Evolutionary conservation across 2,888 invertebrate genomes (phyloP), one percentile per base, ranked within the genome.

Genomic region (Coelinius sp.): DNA sequence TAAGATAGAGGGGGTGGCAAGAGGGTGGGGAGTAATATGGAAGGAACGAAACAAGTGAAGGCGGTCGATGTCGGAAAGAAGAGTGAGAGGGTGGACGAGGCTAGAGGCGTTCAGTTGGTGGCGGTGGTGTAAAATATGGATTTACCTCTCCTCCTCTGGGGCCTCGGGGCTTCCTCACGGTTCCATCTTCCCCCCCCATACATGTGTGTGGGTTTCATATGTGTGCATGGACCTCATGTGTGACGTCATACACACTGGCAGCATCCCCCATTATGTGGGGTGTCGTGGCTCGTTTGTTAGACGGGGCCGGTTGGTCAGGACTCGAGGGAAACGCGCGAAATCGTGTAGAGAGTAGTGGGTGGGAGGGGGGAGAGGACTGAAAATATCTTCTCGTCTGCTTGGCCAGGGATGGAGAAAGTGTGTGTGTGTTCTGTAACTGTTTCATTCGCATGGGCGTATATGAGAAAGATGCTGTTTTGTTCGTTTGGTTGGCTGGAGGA

Each of bases 61-160:
- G 75, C 72, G 75, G 65, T 64, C 72, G 65, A 59, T 52, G 20
- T 49, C 27, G 24, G 35, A 38, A 10, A 62, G 70, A 71, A 20
- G 41, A 38, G 44, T 44, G 49, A 24, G 20, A 53, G 68, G 65
- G 56, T 17, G 66, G 68, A 63, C 64, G 70, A 63, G 38, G 49
- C 38, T 20, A 14, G 27, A 46, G 49, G 49, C 38, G 49, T 27
- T 71, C 71, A 73, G 62, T 49, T 22, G 72, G 68, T 78, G 79
- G 82, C 82, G 81, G 83, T 83, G 82, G 85, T 84, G 85, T 86
- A 86, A 86, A 86, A 86, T 86, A 86, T 86, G 86, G 86, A 86
- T 86, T 86, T 86, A 85, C 86, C 84, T 84, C 85, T 83, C 86
- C 84, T 85, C 84, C 84, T 82, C 81, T 78, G 79, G 80, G 41